Evolutionary conservation across 2,888 invertebrate genomes (phyloP), one percentile per base, ranked within the genome.

Genomic region (Orthonychiurus folsomi): DNA sequence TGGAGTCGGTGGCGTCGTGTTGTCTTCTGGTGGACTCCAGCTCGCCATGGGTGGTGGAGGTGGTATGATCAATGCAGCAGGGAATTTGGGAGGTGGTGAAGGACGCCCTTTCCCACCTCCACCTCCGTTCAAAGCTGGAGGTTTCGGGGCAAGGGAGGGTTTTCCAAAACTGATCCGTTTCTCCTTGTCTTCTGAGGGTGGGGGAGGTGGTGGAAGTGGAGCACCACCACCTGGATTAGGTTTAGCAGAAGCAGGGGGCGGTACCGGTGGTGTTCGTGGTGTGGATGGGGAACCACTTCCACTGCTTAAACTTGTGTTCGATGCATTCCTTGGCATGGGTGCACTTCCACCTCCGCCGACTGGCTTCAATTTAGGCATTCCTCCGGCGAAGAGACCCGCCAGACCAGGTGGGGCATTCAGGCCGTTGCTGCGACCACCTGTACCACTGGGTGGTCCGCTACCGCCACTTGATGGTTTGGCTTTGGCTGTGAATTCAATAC

Each of bases 301-400:
- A 53, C 24, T 61, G 53, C 47, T 62, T 37, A 24, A 60, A 62
- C 50, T 57, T 54, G 59, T 64, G 59, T 50, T 66, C 62, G 50
- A 53, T 57, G 60, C 61, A 58, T 65, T 65, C 37, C 76, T 73
- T 80, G 80, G 80, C 75, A 76, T 75, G 68, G 78, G 81, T 66
- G 50, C 54, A 58, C 27, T 56, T 61, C 67, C 58, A 60, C 59
- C 62, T 23, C 65, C 71, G 27, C 86, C 86, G 57, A 86, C 86
- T n/a, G 87, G 80, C 75, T 86, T 84, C 66, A 90, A 79, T 76
- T 87, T 87, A 25, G 89, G 89, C 83, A 90, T 88, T 63, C 89
- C 89, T 61, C 87, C 88, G 55, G 88, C 85, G 78, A 90, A 89
- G 63, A 90, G 77, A 9, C 87, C 88, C 18, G 86, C 88, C 60